Conservation (phyloP, 2,113 vertebrate genomes). For the Myotis lucifugus region DNA sequence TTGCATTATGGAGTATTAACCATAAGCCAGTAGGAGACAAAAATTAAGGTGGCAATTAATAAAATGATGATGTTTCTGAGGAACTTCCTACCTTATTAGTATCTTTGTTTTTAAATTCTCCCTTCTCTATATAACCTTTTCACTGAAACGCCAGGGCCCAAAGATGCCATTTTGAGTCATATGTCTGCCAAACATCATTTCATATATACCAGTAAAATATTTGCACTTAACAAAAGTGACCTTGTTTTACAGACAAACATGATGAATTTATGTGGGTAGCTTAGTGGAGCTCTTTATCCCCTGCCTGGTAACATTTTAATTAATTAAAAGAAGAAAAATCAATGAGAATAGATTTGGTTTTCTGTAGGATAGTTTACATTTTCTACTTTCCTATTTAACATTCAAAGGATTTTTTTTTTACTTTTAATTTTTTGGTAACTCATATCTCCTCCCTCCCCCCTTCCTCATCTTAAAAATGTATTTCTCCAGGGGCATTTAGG, state of each 20-base stretch:
- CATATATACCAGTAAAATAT: conserved; percentile 76
- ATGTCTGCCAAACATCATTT: conserved; percentile 61
- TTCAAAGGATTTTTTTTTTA: background rate
- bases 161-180: background rate
- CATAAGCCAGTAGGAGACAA: fast-evolving
- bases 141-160: background rate
- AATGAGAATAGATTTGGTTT: conserved; percentile 62
- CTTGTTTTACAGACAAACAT: conserved; percentile 66
- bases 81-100: fast-evolving
- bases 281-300: conserved; percentile 73
- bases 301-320: conserved; percentile 75
- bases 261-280: conserved; percentile 78
- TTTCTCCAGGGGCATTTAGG: conserved; percentile 54
- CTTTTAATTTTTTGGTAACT: background rate
- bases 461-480: background rate
- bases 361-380: conserved; percentile 60
- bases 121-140: conserved; percentile 59
- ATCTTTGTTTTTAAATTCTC: conserved; percentile 41
- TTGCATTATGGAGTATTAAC: fast-evolving
- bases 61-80: fast-evolving
- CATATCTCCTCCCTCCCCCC: background rate
- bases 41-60: fast-evolving
- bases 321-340: conserved; percentile 79
- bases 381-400: conserved; percentile 58
- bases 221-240: conserved; percentile 79